Percentiles rank a stretch among this genome's conserved stretches.
phyloP scores from a whole-genome alignment of 2,797 vertebrate genomes.

The Thalassophryne amazonica region DNA sequence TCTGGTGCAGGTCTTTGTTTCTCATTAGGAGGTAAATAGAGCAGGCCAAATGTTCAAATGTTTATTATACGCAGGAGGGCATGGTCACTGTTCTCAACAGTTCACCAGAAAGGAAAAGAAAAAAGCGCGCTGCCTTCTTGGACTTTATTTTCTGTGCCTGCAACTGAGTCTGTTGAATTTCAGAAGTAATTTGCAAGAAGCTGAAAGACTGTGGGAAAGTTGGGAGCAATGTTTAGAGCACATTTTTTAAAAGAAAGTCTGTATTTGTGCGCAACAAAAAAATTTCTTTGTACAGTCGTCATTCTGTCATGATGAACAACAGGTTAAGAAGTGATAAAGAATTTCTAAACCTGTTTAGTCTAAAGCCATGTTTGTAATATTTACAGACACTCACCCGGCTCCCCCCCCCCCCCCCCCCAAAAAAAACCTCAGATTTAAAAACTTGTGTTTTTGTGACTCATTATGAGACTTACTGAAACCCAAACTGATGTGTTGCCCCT shows the following conservation, averaged over 20 bases:
- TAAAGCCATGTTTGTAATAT: no score
- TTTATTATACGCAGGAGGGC: conserved; percentile 72
- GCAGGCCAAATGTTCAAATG: conserved; percentile 71
- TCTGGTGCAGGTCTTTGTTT: conserved; percentile 75
- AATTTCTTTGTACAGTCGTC: not conserved
- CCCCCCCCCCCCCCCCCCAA: no score
- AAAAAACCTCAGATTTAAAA: no score
- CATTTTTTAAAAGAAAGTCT: conserved; percentile 12
- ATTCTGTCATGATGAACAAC: not conserved
- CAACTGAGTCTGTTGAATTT: conserved; percentile 48
- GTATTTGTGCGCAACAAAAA: conserved; percentile 13
- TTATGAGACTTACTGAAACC: no score
- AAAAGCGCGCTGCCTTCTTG: conserved; percentile 54
- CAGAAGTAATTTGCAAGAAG: conserved; percentile 40
- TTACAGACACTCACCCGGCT: no score
- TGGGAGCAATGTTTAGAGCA: conserved; percentile 13
- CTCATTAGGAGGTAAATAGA: conserved; percentile 75
- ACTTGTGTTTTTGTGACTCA: no score
- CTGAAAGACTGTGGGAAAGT: conserved; percentile 13
- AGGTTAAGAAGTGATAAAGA: no score
- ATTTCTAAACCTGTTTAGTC: no score
- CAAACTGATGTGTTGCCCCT: no score
- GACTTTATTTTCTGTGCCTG: conserved; percentile 57
- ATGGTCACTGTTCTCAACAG: conserved; percentile 63
- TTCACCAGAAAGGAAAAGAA: conserved; percentile 36